phyloP scores from a whole-genome alignment of 2,888 invertebrate species.

The Oscheius sp. region DNA sequence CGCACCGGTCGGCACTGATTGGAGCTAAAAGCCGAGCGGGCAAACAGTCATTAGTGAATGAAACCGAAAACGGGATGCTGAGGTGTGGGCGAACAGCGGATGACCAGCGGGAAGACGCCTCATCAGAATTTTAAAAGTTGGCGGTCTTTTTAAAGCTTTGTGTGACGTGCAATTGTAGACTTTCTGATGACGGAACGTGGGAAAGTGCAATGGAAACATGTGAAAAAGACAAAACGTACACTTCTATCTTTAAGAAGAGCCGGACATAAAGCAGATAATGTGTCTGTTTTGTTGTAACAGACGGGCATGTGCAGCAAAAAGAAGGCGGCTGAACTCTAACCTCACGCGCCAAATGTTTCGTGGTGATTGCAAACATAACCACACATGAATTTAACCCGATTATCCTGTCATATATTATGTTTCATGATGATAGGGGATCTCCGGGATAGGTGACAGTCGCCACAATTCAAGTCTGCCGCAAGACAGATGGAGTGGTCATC shows the following conservation, averaged over 20 bases:
- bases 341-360: constrained; percentile 26
- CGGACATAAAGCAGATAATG: too few species aligned
- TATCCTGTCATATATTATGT: background rate
- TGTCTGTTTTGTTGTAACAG: constrained; percentile 12
- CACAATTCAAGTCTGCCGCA: too few species aligned
- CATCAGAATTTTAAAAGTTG: background rate
- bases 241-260: too few species aligned
- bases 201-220: too few species aligned
- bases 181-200: too few species aligned
- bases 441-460: background rate
- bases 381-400: constrained; percentile 9
- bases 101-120: constrained; percentile 17
- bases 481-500: constrained; percentile 18
- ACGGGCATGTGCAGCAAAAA: constrained; percentile 20
- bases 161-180: too few species aligned
- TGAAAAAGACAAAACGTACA: too few species aligned
- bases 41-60: constrained; percentile 38
- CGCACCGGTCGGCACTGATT: constrained; percentile 38
- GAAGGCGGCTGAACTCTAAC: constrained; percentile 22
- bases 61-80: constrained; percentile 36
- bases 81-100: constrained; percentile 35
- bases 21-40: constrained; percentile 37
- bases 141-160: too few species aligned
- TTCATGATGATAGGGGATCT: background rate
- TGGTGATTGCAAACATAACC: constrained; percentile 18